phyloP scores from a whole-genome alignment of 1,140 invertebrate genomes.

The Anastrepha obliqua region DNA sequence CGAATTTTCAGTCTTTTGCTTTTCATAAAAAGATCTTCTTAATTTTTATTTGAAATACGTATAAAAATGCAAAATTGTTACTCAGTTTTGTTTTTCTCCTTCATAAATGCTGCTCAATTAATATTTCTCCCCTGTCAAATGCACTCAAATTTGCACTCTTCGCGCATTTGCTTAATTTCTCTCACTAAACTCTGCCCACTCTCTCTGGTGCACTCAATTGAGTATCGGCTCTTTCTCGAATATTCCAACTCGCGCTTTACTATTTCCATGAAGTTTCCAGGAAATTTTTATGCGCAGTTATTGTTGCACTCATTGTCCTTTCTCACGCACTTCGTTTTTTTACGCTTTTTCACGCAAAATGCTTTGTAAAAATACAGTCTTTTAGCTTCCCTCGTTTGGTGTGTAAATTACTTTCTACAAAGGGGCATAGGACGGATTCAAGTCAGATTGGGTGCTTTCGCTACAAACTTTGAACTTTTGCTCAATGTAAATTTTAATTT shows the following conservation, averaged over 20 bases:
- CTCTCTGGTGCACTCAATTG: background rate
- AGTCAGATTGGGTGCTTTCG: background rate
- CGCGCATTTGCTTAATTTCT: background rate
- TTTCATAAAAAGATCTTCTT: conserved; percentile 31
- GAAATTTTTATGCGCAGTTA: background rate
- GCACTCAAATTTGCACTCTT: background rate
- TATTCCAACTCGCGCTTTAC: background rate
- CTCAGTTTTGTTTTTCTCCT: background rate
- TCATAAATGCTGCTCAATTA: background rate
- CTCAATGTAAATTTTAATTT: background rate
- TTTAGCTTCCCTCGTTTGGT: conserved; percentile 1
- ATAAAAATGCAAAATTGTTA: conserved; percentile 28
- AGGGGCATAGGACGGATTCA: conserved; percentile 41
- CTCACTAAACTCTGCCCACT: background rate
- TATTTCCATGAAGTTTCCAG: background rate
- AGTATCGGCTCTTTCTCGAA: background rate
- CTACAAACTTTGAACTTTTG: background rate
- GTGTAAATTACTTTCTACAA: background rate
- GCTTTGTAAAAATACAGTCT: conserved; percentile 37
- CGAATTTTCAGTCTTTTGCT: conserved; percentile 8
- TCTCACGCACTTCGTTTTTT: background rate
- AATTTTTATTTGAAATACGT: background rate
- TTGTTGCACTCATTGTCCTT: too few relatives aligned
- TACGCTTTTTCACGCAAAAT: background rate
- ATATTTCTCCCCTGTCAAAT: background rate